phyloP scores from a whole-genome alignment of 2,113 vertebrate species.

The Elaphurus davidianus region DNA sequence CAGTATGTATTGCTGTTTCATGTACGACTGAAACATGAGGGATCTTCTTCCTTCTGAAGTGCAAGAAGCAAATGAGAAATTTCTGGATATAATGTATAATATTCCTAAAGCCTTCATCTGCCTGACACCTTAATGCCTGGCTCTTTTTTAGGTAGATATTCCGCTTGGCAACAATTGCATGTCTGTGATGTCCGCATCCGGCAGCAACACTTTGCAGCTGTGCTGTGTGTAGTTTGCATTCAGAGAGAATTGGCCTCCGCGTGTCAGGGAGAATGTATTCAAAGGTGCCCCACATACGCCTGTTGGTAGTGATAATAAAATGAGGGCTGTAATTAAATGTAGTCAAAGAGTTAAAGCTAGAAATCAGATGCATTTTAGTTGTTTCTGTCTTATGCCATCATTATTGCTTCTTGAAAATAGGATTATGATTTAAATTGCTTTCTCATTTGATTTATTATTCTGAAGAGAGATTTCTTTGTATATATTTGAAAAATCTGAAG shows the following conservation, averaged over 20 bases:
- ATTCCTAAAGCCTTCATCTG: neutral
- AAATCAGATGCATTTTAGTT: slow-evolving; percentile 35
- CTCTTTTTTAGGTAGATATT: neutral
- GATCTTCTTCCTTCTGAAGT: neutral
- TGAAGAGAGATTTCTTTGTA: slow-evolving; percentile 20
- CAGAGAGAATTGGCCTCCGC: neutral
- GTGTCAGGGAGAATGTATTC: slow-evolving; percentile 26
- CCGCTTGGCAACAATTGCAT: neutral
- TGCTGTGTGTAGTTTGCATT: neutral
- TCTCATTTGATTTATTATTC: slow-evolving; percentile 50
- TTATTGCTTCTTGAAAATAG: slow-evolving; percentile 40
- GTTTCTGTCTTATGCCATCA: slow-evolving; percentile 1
- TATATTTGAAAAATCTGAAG: slow-evolving; percentile 38
- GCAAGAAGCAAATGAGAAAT: neutral
- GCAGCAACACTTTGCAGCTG: neutral
- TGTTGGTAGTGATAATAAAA: slow-evolving; percentile 7
- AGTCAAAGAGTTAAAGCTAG: slow-evolving; percentile 27
- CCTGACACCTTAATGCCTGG: neutral
- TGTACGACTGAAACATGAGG: neutral
- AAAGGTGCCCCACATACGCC: neutral
- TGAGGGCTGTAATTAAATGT: slow-evolving; percentile 15
- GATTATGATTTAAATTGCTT: slow-evolving; percentile 54
- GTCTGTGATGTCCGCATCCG: neutral
- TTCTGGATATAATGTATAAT: neutral
- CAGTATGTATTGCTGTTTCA: neutral